Evolutionary conservation across 2,888 invertebrate genomes (phyloP).

Genomic region (Lasioglossum pauxillum): DNA sequence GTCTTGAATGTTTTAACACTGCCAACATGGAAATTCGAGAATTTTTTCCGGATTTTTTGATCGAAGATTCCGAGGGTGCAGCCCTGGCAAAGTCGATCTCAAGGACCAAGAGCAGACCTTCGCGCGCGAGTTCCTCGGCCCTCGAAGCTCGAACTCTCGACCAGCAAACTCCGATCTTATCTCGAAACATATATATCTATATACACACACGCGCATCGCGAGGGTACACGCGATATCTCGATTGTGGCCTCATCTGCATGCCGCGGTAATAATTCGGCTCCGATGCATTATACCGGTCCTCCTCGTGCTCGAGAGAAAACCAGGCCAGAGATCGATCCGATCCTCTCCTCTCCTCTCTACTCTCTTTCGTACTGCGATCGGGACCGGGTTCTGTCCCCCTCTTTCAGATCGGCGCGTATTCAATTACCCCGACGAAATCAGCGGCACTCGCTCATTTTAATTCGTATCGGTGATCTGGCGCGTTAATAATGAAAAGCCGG

Average conservation of each 20-base stretch:
- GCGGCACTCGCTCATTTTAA: conserved; percentile 58
- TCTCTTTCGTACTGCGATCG: conserved; percentile 15
- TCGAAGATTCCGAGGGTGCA: not conserved
- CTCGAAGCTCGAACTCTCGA: conserved; percentile 58
- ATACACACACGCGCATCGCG: conserved; percentile 35
- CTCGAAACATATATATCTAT: conserved; percentile 46
- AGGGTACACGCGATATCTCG: conserved; percentile 73
- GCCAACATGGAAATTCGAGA: not conserved
- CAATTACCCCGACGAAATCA: conserved; percentile 67
- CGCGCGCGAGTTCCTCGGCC: conserved; percentile 28
- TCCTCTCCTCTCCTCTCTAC: conserved; percentile 37
- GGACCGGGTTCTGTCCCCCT: not conserved
- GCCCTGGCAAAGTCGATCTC: not conserved
- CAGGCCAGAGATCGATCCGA: conserved; percentile 73
- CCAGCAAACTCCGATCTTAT: conserved; percentile 67
- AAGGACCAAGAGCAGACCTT: not conserved
- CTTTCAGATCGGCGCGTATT: conserved; percentile 61
- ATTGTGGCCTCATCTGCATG: conserved; percentile 73
- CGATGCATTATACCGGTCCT: conserved; percentile 64
- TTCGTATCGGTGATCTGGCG: conserved; percentile 59
- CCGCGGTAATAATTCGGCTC: conserved; percentile 73
- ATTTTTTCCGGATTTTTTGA: not conserved
- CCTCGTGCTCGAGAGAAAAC: conserved; percentile 58
- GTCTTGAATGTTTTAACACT: too few relatives aligned
- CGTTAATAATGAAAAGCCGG: conserved; percentile 55